Evolutionary conservation across 2,888 invertebrate species (phyloP), one percentile per base, ranked within the genome.

Genomic region (Parnassius smintheus): DNA sequence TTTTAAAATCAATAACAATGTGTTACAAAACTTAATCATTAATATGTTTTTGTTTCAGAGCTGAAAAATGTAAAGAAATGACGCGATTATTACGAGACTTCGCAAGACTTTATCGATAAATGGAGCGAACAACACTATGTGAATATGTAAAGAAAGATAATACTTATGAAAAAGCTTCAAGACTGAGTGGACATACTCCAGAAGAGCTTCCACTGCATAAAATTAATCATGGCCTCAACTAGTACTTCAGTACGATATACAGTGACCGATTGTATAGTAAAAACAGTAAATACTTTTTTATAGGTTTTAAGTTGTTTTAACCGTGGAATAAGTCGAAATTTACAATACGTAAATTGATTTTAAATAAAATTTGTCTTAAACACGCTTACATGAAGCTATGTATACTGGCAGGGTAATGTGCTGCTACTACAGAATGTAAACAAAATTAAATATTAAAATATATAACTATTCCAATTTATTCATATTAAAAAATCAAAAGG

Each of bases 61-160:
- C 96, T 60, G 95, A 96, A 67, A 94, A 95, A 77, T 92, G 95
- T 67, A 97, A 97, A 86, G 94, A 95, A 66, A 94, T 97, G 74
- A 95, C 95, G 7, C 92, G 95, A 75, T 94, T 96, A 64, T 89
- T 98, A 57, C 94, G 96, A 79, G 97, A 96, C 80, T 97, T 98
- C 82, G 95, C 96, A 59, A 94, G 96, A 73, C 93, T 98, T 59
- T 98, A 96, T 88, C 96, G 97, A 93, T 98, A 94, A 94, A 66
- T 48, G 22, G 35, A 59, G 22, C 45, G n/a, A 35, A 52, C 13
- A 12, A 49, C 25, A 9, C 3, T 55, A 22, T 49, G 10, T 53
- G 9, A 12, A 9, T 25, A 44, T 48, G 22, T 41, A 49, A 50
- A 54, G 22, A 42, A 10, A 41, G 22, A 55, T 55, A 54, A 25